phyloP scores from a whole-genome alignment of 2,113 vertebrate species.

The Tringa solitaria region DNA sequence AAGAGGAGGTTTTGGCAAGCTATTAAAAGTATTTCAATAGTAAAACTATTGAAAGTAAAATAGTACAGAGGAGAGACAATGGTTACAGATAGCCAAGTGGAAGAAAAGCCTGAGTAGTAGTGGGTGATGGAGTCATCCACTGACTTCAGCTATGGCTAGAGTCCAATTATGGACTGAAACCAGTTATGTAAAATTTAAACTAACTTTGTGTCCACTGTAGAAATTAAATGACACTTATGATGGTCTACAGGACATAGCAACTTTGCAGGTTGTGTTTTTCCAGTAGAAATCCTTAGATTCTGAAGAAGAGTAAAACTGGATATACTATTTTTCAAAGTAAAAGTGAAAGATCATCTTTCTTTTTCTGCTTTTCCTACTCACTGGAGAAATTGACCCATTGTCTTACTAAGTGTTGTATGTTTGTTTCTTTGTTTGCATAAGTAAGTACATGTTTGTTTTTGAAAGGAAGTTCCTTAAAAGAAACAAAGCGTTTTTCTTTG shows the following conservation, averaged over 20 bases:
- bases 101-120: not conserved
- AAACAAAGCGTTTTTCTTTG: not conserved
- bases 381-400: not conserved
- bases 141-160: not conserved
- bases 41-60: not conserved
- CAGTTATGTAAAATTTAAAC: not conserved
- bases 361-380: not conserved
- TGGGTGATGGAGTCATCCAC: not conserved
- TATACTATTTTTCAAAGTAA: not conserved
- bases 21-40: not conserved
- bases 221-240: not conserved
- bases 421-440: constrained; percentile 6
- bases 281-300: not conserved
- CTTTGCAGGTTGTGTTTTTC: not conserved
- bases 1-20: not conserved
- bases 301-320: not conserved
- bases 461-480: not conserved
- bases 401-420: not conserved
- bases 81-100: not conserved
- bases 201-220: not conserved
- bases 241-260: not conserved
- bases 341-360: not conserved
- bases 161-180: not conserved
- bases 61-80: not conserved
- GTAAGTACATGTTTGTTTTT: not conserved